Evolutionary conservation across 2,797 vertebrate species (phyloP), one percentile per base, ranked within the genome.

Genomic region (Novumbra hubbsi): DNA sequence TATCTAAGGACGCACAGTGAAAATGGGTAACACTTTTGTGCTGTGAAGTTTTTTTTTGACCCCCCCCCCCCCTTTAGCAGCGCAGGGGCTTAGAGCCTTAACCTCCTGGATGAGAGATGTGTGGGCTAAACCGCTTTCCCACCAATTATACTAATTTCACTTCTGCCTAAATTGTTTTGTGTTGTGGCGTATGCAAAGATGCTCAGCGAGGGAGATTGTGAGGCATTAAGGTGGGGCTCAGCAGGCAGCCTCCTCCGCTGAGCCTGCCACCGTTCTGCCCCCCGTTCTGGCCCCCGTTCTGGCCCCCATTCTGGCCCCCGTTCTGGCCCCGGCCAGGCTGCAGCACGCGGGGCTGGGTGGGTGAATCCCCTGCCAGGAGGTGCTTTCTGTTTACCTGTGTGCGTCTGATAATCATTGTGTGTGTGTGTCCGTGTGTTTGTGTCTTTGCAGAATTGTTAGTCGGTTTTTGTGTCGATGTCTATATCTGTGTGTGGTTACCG

Each of bases 101-200:
- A 83, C 87, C 85, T 89, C 85, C 85, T 86, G 79, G 86, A 90
- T 86, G 73, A 79, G 76, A 83, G 80, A 85, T 86, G 85, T 91
- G 90, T 92, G 88, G 90, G 90, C 81, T 93, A 89, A 92, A 92
- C 87, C 84, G 83, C 89, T 92, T 93, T 92, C 82, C 91, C 90
- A 90, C 85, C 90, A 91, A 90, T 92, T 92, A 92, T 88, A 90
- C 86, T 88, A 82, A 89, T 91, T 90, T 90, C 81, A 86, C 83
- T 90, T 87, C 82, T 85, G 80, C 85, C 83, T 86, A 87, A 88
- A 90, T 86, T 87, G 83, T 89, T 89, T 86, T 85, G 55, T 87
- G 81, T 90, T 89, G 85, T 86, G 87, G 77, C 79, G 81, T 85
- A 85, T 85, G 87, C 85, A 88, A 84, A 88, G 80, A 90, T 81